A percentile compares a stretch with the other conserved stretches of the same genome.
Conservation (phyloP, 1,140 invertebrate genomes). For the Zaprionus camerounensis region DNA sequence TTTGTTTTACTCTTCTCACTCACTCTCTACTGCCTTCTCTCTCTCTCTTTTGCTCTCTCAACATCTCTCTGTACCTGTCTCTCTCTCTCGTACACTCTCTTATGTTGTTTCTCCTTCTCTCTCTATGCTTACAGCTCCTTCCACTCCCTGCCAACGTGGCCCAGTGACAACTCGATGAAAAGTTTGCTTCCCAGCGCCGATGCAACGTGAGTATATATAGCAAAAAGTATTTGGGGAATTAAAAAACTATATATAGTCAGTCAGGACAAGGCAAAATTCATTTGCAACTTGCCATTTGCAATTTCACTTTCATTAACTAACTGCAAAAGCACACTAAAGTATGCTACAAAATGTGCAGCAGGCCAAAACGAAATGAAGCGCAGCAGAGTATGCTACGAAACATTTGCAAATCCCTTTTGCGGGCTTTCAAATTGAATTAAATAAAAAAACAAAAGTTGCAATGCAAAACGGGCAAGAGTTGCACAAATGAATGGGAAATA, state of each 20-base stretch:
- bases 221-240: slow-evolving; percentile 5
- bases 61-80: not conserved
- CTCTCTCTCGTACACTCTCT: slow-evolving; percentile 1
- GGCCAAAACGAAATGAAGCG: slow-evolving; percentile 1
- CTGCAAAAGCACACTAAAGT: slow-evolving; percentile 14
- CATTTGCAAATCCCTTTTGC: slow-evolving; percentile 18
- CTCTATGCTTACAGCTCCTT: slow-evolving; percentile 19
- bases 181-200: slow-evolving; percentile 66
- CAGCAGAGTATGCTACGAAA: not conserved
- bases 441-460: slow-evolving; percentile 28
- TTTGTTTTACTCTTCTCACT: not conserved
- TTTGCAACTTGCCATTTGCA: slow-evolving; percentile 27
- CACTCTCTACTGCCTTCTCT: not conserved
- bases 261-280: not conserved
- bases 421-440: slow-evolving; percentile 30
- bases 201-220: slow-evolving; percentile 61
- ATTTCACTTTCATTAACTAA: slow-evolving; percentile 37
- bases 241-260: too few species aligned
- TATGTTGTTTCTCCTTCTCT: not conserved
- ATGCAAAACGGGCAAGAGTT: slow-evolving; percentile 15
- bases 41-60: not conserved
- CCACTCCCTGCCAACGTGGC: slow-evolving; percentile 27
- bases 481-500: not conserved
- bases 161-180: slow-evolving; percentile 69
- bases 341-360: slow-evolving; percentile 26